phyloP scores from a whole-genome alignment of 1,140 invertebrate species.

The Agrilus planipennis region DNA sequence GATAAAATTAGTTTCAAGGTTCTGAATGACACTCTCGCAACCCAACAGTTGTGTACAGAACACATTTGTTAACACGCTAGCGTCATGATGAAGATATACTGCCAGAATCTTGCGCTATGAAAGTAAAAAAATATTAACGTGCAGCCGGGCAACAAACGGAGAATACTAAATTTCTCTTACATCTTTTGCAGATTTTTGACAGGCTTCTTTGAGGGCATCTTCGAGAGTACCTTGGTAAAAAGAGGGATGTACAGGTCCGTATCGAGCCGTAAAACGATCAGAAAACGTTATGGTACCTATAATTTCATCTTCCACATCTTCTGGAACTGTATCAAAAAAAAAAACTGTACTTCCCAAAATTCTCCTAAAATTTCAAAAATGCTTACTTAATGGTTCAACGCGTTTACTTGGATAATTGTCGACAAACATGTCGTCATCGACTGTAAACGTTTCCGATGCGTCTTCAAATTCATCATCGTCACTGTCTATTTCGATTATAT shows the following conservation, averaged over 20 bases:
- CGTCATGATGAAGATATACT: conserved; percentile 90
- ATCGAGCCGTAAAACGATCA: conserved; percentile 68
- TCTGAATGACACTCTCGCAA: conserved; percentile 77
- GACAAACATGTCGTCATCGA: conserved; percentile 78
- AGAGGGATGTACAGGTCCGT: conserved; percentile 70
- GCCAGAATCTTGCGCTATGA: conserved; percentile 83
- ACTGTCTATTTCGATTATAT: conserved; percentile 35
- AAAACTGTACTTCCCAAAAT: not conserved
- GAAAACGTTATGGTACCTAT: conserved; percentile 76
- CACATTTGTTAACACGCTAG: conserved; percentile 85
- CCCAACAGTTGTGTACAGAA: conserved; percentile 91
- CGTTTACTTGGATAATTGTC: conserved; percentile 58
- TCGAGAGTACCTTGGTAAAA: conserved; percentile 86
- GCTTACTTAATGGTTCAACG: conserved; percentile 65
- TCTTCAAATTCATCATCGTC: conserved; percentile 79
- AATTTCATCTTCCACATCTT: conserved; percentile 75
- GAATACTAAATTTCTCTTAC: conserved; percentile 40
- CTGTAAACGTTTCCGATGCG: conserved; percentile 61
- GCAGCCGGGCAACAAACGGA: no score
- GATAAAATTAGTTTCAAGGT: conserved; percentile 76
- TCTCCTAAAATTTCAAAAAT: not conserved
- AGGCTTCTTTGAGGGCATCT: conserved; percentile 79
- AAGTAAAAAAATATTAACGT: conserved; percentile 14
- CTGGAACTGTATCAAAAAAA: conserved; percentile 59
- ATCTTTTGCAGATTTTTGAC: conserved; percentile 74